Conservation (phyloP, 2,888 invertebrate species). For the Drosophila neutralis region DNA sequence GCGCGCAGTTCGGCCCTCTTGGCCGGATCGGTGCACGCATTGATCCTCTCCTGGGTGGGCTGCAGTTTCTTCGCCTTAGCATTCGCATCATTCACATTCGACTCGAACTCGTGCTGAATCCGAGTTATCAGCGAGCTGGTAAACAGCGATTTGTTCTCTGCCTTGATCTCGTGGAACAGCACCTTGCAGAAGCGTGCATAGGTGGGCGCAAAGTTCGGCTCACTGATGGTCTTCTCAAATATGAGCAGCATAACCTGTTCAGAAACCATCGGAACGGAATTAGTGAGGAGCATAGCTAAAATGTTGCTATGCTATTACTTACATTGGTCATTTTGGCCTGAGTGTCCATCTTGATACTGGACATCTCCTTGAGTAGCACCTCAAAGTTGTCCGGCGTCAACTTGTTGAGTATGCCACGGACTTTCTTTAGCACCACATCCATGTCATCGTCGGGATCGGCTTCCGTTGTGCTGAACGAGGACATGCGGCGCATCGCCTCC, state of each 20-base stretch:
- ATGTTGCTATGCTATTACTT: slow-evolving; percentile 17
- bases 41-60: slow-evolving; percentile 76
- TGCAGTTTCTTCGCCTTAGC: slow-evolving; percentile 81
- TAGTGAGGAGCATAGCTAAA: neutral
- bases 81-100: slow-evolving; percentile 83
- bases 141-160: slow-evolving; percentile 77
- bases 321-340: slow-evolving; percentile 81
- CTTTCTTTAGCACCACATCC: slow-evolving; percentile 80
- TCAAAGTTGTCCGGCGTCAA: slow-evolving; percentile 83
- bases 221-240: slow-evolving; percentile 83
- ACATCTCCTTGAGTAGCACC: slow-evolving; percentile 81
- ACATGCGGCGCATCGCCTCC: slow-evolving; percentile 69
- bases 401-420: slow-evolving; percentile 83
- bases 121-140: slow-evolving; percentile 75
- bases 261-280: neutral
- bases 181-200: slow-evolving; percentile 83
- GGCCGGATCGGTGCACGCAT: slow-evolving; percentile 66
- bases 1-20: slow-evolving; percentile 80
- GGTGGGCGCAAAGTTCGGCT: slow-evolving; percentile 83
- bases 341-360: slow-evolving; percentile 77
- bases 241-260: slow-evolving; percentile 82
- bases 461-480: slow-evolving; percentile 46
- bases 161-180: slow-evolving; percentile 80
- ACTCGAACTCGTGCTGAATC: slow-evolving; percentile 82
- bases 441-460: slow-evolving; percentile 65